Evolutionary conservation across 2,888 invertebrate species (phyloP), one percentile per base, ranked within the genome.

Genomic region (Drosophila glabriapex): DNA sequence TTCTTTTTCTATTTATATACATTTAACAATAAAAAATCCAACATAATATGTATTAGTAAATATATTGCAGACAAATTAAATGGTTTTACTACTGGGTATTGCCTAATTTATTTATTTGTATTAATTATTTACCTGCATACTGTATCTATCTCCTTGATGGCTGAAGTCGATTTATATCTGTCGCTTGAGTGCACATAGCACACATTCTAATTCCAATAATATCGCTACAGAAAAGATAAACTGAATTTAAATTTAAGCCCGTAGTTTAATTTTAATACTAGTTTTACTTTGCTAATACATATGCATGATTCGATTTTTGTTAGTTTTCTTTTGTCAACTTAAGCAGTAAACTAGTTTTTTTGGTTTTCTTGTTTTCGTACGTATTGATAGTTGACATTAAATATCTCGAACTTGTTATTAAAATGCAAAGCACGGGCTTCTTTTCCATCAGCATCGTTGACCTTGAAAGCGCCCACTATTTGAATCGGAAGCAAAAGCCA

Each of bases 311-410:
- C 12, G 25, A 25, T 31, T 67, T 37, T n/a, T 31, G 35, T 53
- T 14, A 9, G 28, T 60, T 28, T 39, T 68, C 10, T 31, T 39
- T 60, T 63, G 67, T 63, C 29, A 46, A 19, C 29, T 53, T 50
- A 35, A 25, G 22, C 56, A 31, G 14, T 59, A 64, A 75, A 75
- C 74, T 59, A 74, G 75, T 75, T 73, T 22, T 16, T 74, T 22
- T 16, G 19, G 1, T 12, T 61, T 33, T 19, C 4, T 25, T 10
- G 22, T 16, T 43, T 55, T 29, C 7, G 6, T n/a, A 55, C 29
- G 1, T 33, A 56, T 28, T 37, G 22, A 55, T 55, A 50, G 39
- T 50, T 53, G 16, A 31, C 29, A 37, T 65, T 10, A 33, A 25
- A 29, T 10, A 22, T 19, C 46, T 25, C 6, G 25, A 54, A 54